Evolutionary conservation across 2,797 vertebrate genomes (phyloP), one percentile per base, ranked within the genome.

Genomic region (Rhinoraja longicauda): DNA sequence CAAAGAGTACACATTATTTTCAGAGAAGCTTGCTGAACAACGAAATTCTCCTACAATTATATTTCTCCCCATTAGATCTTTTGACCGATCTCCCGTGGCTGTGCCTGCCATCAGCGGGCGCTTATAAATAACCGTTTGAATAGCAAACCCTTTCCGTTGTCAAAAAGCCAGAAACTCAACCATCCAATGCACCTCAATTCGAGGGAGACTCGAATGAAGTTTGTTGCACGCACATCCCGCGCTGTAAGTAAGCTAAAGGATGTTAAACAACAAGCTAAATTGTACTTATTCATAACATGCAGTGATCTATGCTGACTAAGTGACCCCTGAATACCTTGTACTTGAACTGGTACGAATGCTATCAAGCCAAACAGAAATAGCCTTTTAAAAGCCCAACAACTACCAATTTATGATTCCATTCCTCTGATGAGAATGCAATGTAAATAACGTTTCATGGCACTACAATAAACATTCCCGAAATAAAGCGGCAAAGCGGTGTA

Each of bases 121-220:
- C 1, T n/a, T 39, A 21, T 70, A 70, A 36, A 70, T 32, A 90
- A 70, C n/a, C 3, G 36, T 73, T 53, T 75, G 90, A 39, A 45
- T 53, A 73, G 39, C 15, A 29, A 53, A 92, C 1, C 45, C 53
- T 84, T 84, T 53, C 53, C 13, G 53, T 92, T 92, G 90, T 24
- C 36, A 72, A 72, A 91, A 72, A 72, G 88, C 90, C 90, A 92
- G 36, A 91, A 91, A 73, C 39, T 57, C 45, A 15, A 45, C 39
- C 57, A 92, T 10, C 39, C 45, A 92, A 75, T 73, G 21, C 32
- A 72, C 64, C 29, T 70, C 67, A 39, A 26, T 26, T 90, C 64
- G 88, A 72, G 64, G 15, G 64, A 67, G 64, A 67, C 64, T 67
- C 15, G 64, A 67, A 67, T 67, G 64, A 72, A 9, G 36, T 72